Evolutionary conservation across 1,140 invertebrate species (phyloP), one percentile per base, ranked within the genome.

Genomic region (Danaus melanippus): DNA sequence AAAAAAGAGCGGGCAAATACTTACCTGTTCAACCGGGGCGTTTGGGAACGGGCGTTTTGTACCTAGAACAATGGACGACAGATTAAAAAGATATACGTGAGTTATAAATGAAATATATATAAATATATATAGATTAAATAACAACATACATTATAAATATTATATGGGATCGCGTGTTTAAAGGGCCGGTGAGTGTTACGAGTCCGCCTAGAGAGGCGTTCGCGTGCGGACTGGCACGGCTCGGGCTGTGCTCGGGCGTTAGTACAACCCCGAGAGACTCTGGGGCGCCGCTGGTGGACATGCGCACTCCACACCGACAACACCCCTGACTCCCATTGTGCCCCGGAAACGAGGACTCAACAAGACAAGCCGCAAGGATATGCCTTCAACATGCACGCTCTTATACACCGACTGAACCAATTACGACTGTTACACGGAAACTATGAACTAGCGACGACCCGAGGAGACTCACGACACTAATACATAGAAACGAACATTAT

Each of bases 281-380:
- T 58, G 71, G 69, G 80, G 83, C 83, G 83, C 83, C 83, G 71
- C 51, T 54, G 64, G 64, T 64, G 75, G 79, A 82, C 79, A 83
- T 83, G 80, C 80, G 80, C 79, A 76, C 56, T 65, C 60, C 69
- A 60, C 67, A 66, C 72, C 75, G 71, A 82, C 77, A 82, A 71
- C 79, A 76, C 72, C 79, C 66, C 73, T 74, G 62, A 71, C 77
- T 78, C 77, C 80, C 72, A 74, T 69, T 77, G 77, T 79, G 79
- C 66, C 77, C 79, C 82, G 82, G 80, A 86, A 86, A 84, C 73
- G 76, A 74, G 71, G 69, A 86, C 79, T 86, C 82, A 82, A 81
- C 79, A 67, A 80, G 67, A 74, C 73, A 74, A 67, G 71, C 78
- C 76, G 76, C 76, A 76, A 77, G 71, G 58, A 61, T 51, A 58